phyloP scores from a whole-genome alignment of 2,888 invertebrate genomes.

The Mesorhabditis sp. region DNA sequence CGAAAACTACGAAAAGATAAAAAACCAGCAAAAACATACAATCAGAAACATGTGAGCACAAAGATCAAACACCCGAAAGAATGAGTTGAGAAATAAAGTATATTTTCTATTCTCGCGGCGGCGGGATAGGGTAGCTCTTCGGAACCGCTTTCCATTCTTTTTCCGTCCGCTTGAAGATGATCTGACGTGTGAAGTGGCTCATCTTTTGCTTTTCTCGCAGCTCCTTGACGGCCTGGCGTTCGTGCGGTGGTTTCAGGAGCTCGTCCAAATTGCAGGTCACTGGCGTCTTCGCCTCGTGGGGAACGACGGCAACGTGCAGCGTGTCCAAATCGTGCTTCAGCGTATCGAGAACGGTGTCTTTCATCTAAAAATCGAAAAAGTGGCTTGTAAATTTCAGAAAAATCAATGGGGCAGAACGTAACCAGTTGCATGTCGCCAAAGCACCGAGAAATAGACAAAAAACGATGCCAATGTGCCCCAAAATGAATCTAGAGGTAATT shows the following conservation, averaged over 20 bases:
- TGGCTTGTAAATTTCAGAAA: too few species aligned
- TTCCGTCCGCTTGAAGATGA: slow-evolving; percentile 52
- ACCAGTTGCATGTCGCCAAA: too few species aligned
- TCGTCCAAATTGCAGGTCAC: slow-evolving; percentile 49
- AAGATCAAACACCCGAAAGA: not conserved
- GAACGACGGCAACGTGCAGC: slow-evolving; percentile 43
- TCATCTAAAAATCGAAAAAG: slow-evolving; percentile 17
- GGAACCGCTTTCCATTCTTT: slow-evolving; percentile 53
- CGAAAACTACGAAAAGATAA: not conserved
- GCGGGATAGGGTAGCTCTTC: slow-evolving; percentile 53
- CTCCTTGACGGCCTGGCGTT: slow-evolving; percentile 45
- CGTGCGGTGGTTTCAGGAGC: slow-evolving; percentile 48
- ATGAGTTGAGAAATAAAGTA: not conserved
- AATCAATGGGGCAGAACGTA: too few species aligned
- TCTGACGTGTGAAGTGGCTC: slow-evolving; percentile 51
- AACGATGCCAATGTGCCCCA: too few species aligned
- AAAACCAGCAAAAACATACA: not conserved
- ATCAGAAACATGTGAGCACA: not conserved
- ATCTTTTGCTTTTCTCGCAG: slow-evolving; percentile 50
- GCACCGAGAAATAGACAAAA: too few species aligned
- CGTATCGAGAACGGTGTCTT: slow-evolving; percentile 33
- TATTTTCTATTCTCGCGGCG: slow-evolving; percentile 25
- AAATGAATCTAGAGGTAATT: too few species aligned
- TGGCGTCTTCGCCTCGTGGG: slow-evolving; percentile 21
- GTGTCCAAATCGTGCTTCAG: slow-evolving; percentile 49